Evolutionary conservation across 1,140 invertebrate species (phyloP), one percentile per base, ranked within the genome.

Genomic region (Thaumatotibia leucotreta): DNA sequence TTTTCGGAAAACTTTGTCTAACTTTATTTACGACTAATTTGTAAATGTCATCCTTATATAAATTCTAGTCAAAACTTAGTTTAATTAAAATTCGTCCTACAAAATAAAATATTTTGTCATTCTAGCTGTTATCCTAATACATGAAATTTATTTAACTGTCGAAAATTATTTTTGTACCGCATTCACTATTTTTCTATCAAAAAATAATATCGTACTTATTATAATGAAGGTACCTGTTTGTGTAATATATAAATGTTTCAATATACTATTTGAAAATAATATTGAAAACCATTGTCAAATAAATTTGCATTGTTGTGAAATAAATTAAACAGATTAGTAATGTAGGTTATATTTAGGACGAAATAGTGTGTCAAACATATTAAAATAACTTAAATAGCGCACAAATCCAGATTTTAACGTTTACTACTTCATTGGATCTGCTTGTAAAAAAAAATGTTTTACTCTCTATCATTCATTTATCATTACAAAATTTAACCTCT

Each of bases 171-270:
- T 58, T 58, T 58, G 27, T 58, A 58, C 6, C n/a, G 1, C 14
- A 27, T 29, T 58, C 24, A 58, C 52, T 58, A 58, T 58, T 58
- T 58, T 58, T 58, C 6, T 58, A 58, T n/a, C 24, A 29, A 6
- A 11, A 5, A 29, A 31, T n/a, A 14, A 39, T 39, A 9, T n/a
- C 24, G 52, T 58, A 29, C 52, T 31, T 58, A 58, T 29, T 14
- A 27, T 10, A 11, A 27, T 54, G 50, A 17, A 45, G 39, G 17
- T 45, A 45, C 39, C 39, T 45, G 39, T 17, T 45, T 45, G 4
- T 45, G 5, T 9, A 20, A 8, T 45, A 45, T 20, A 45, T 45
- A 45, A 20, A 45, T 45, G n/a, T 20, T 45, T 17, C 39, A 17
- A 17, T 39, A 35, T 14, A 35, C 14, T 45, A 45, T 45, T 45